Evolutionary conservation across 2,797 vertebrate species (phyloP).

Genomic region (Hoplostethus atlanticus): DNA sequence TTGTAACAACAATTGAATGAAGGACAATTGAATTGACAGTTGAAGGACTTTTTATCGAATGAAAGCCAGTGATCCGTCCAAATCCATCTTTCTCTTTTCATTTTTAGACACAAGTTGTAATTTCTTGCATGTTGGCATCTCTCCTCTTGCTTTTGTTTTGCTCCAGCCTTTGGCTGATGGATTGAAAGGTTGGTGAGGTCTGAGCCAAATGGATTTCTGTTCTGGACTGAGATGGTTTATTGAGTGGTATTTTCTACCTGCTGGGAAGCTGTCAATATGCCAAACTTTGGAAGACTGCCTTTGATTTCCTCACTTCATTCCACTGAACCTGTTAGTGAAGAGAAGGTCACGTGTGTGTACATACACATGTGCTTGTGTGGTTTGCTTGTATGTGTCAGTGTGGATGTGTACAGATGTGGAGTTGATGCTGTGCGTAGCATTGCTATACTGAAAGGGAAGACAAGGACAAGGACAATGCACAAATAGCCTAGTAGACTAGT

Average conservation of each 20-base stretch:
- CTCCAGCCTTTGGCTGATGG: constrained; percentile 49
- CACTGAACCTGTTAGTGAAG: constrained; percentile 46
- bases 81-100: constrained; percentile 1
- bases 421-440: background rate
- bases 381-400: background rate
- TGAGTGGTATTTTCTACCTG: constrained; percentile 64
- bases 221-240: constrained; percentile 63
- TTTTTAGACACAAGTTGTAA: constrained; percentile 32
- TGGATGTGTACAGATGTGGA: constrained; percentile 3
- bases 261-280: constrained; percentile 71
- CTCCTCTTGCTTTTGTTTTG: constrained; percentile 22
- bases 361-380: background rate
- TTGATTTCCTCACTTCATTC: constrained; percentile 61
- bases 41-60: background rate
- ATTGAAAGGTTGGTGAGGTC: constrained; percentile 60
- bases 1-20: too few relatives aligned
- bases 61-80: background rate
- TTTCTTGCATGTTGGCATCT: constrained; percentile 42
- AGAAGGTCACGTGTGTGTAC: constrained; percentile 51
- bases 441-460: background rate
- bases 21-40: background rate
- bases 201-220: constrained; percentile 67
- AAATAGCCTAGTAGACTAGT: too few relatives aligned
- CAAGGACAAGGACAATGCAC: too few relatives aligned
- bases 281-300: constrained; percentile 59